These are phyloP conservation scores for Phengaris arion DNA, from an alignment of 2,888 invertebrate species.

Conservation along the genomic window DNA sequence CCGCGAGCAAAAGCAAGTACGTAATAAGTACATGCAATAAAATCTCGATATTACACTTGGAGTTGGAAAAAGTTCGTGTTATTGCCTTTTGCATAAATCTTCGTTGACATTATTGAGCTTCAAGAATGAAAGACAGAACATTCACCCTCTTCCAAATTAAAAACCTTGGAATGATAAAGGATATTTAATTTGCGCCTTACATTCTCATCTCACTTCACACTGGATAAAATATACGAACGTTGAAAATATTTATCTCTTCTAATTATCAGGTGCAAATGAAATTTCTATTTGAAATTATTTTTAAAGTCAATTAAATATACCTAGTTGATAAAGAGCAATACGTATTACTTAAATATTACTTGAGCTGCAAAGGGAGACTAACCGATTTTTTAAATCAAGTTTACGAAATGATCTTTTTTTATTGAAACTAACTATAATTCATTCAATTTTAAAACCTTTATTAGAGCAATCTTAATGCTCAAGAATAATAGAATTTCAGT, in stretches of 20 bases:
- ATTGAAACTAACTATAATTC: neutral
- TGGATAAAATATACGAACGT: constrained; percentile 16
- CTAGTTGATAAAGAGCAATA: neutral
- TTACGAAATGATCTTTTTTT: neutral
- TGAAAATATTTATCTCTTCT: constrained; percentile 12
- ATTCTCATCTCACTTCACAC: constrained; percentile 11
- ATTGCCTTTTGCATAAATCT: constrained; percentile 13
- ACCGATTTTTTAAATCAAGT: neutral
- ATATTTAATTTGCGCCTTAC: constrained; percentile 10
- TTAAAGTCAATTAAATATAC: neutral
- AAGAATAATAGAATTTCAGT: constrained; percentile 15
- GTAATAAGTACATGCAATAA: neutral
- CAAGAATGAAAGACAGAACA: constrained; percentile 8
- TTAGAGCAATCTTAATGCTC: neutral
- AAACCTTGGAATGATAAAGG: constrained; percentile 26
- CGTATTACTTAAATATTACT: neutral
- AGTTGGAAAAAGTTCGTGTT: neutral
- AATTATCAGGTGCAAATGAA: neutral
- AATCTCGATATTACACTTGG: neutral
- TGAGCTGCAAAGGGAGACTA: neutral
- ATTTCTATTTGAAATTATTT: neutral
- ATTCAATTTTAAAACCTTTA: neutral
- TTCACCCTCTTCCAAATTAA: constrained; percentile 18
- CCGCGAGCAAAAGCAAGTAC: no score
- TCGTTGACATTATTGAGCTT: constrained; percentile 9